Evolutionary conservation across 1,140 invertebrate species (phyloP), one percentile per base, ranked within the genome.

Genomic region (Zeugodacus cucurbitae): DNA sequence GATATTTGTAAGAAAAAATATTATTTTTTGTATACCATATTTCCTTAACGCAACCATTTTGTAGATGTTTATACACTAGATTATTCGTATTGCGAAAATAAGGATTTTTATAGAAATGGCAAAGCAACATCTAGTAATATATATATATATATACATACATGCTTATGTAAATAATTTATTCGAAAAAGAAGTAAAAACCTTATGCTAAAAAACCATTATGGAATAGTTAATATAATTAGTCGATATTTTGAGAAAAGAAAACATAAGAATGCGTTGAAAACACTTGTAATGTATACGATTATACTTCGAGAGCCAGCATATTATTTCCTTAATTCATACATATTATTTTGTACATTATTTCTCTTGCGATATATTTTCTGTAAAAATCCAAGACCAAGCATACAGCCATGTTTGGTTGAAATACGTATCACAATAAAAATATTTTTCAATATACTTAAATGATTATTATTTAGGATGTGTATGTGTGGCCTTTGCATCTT

Each of bases 21-120:
- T 54, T 41, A 82, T 82, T 82, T 82, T 41, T 82, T 48, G 8
- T 82, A 82, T 48, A 82, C 37, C 41, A 48, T 82, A 82, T 82
- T 74, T 74, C 34, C 37, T 34, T 41, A 74, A 74, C 22, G 3
- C 34, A 44, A 20, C 14, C 32, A 74, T 74, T 67, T 67, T 67
- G 67, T 22, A 41, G 34, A 74, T 14, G 41, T 82, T 48, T 48
- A 34, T 82, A 82, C 74, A 82, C 20, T 37, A 70, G 2, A 70
- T 41, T 41, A 41, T 14, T 20, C 62, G 29, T 29, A 67, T 17
- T 29, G 29, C 29, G 14, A 67, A 67, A 67, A 67, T 67, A 17
- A 2, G 10, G 4, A 34, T 32, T 67, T 67, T 67, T 67, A 29
- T 62, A 62, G 10, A 62, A 62, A 62, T 26, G 48, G 48, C 48